phyloP scores from a whole-genome alignment of 2,888 invertebrate genomes.

The Lycocerus yunnanus region DNA sequence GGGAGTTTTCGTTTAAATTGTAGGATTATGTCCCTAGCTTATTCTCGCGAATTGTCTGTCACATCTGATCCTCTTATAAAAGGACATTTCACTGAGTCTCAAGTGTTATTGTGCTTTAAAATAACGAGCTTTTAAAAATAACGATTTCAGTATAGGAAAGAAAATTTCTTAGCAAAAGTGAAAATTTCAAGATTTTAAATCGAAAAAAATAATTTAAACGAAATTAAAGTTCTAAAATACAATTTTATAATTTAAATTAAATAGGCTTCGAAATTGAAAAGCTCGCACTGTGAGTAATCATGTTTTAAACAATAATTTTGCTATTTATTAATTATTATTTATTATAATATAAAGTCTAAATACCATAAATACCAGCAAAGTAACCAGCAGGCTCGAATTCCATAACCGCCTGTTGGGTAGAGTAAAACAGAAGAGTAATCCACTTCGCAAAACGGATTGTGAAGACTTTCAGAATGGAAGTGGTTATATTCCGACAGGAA shows the following conservation, averaged over 20 bases:
- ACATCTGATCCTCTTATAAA: conserved; percentile 35
- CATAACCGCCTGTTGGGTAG: no score
- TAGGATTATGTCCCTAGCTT: conserved; percentile 35
- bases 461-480: no score
- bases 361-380: no score
- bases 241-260: neutral
- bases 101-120: conserved; percentile 33
- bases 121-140: conserved; percentile 29
- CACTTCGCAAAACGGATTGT: no score
- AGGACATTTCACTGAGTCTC: conserved; percentile 27
- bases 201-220: no score
- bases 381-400: no score
- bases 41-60: conserved; percentile 31
- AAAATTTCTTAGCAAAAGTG: neutral
- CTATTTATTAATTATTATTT: no score
- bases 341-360: no score
- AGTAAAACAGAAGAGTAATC: no score
- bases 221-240: no score
- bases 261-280: neutral
- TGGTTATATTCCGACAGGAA: no score
- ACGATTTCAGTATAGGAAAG: conserved; percentile 20
- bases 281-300: neutral
- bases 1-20: conserved; percentile 32
- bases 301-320: no score
- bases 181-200: neutral